Evolutionary conservation across 2,113 vertebrate species (phyloP).

Genomic region (Amazona guildingii): DNA sequence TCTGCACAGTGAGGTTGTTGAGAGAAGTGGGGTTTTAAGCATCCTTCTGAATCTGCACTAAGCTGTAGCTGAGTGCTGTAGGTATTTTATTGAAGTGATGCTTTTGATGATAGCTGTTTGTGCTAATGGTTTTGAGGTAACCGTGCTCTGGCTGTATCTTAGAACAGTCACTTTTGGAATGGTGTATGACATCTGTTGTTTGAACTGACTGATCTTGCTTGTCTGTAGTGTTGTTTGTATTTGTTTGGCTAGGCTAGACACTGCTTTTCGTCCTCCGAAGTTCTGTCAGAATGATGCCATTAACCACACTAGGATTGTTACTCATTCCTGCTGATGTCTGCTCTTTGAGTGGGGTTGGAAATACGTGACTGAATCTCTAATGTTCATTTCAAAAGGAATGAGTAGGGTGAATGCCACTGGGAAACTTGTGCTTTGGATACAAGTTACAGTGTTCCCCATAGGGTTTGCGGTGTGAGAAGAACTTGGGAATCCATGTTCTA

Average conservation of each 20-base stretch:
- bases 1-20: neutral
- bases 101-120: neutral
- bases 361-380: conserved; percentile 7
- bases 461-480: neutral
- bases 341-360: conserved; percentile 7
- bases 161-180: neutral
- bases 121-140: conserved; percentile 3
- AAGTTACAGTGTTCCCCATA: rapidly evolving
- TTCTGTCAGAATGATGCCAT: neutral
- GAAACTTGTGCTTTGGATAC: neutral
- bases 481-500: neutral
- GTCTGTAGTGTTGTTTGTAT: neutral
- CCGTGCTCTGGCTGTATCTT: neutral
- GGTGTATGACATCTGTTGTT: conserved; percentile 3
- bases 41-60: neutral
- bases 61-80: neutral
- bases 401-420: neutral
- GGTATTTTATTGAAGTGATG: neutral
- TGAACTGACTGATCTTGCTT: neutral
- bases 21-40: neutral
- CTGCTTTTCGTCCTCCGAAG: neutral
- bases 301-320: neutral
- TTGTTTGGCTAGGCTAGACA: conserved; percentile 19
- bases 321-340: conserved; percentile 31
- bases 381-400: neutral